Conservation (phyloP, 1,140 invertebrate species). For the Drosophila orena region DNA sequence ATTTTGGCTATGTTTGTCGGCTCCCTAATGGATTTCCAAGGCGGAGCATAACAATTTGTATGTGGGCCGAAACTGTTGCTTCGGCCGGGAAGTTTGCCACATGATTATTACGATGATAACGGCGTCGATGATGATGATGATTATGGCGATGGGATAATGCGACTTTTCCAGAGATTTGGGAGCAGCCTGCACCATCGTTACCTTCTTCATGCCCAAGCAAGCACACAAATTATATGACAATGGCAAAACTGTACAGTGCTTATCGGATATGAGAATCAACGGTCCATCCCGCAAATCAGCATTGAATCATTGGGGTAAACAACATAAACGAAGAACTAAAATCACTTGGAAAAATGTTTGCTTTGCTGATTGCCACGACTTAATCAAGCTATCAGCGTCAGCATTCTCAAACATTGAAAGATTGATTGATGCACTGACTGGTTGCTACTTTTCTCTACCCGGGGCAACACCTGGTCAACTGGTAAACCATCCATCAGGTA, state of each 20-base stretch:
- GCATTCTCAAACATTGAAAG: conserved; percentile 49
- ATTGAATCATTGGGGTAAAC: neutral
- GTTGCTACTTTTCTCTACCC: conserved; percentile 20
- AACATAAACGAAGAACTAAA: conserved; percentile 1
- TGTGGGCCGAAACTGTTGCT: conserved; percentile 46
- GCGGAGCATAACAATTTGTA: conserved; percentile 59
- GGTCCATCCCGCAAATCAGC: conserved; percentile 6
- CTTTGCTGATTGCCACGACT: conserved; percentile 56
- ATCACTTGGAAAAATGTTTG: conserved; percentile 61
- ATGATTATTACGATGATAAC: conserved; percentile 26
- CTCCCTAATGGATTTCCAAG: conserved; percentile 55
- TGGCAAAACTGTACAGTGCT: conserved; percentile 12
- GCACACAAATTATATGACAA: conserved; percentile 49
- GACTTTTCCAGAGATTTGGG: conserved; percentile 44
- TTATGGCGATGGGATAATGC: conserved; percentile 54
- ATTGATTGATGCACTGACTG: conserved; percentile 57
- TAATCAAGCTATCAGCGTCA: conserved; percentile 56
- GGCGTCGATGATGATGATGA: conserved; percentile 21
- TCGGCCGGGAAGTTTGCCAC: conserved; percentile 14
- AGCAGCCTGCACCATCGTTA: conserved; percentile 23
- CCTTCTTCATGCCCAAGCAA: conserved; percentile 38
- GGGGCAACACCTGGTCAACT: conserved; percentile 55
- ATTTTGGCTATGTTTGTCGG: conserved; percentile 38
- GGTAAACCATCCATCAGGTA: conserved; percentile 56
- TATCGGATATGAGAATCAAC: conserved; percentile 16